phyloP scores from a whole-genome alignment of 2,113 vertebrate species.

The Neodontobutis hainanensis region DNA sequence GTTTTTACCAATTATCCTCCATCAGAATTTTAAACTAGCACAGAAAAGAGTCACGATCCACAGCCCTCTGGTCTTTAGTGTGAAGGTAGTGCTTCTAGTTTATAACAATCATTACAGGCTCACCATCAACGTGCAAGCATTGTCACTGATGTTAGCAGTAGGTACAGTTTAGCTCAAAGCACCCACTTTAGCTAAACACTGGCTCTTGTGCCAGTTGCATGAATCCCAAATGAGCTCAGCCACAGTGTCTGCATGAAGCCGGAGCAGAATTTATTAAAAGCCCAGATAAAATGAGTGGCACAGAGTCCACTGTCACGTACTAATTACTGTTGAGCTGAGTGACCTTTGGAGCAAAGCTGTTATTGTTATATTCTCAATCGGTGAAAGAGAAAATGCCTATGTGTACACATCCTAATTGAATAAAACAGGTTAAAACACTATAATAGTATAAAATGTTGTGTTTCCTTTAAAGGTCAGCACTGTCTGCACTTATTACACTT shows the following conservation, averaged over 20 bases:
- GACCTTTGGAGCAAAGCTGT: not conserved
- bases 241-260: not conserved
- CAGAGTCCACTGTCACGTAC: not conserved
- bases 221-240: not conserved
- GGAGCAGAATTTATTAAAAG: not conserved
- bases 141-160: constrained; percentile 1
- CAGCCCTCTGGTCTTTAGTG: no score
- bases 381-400: not conserved
- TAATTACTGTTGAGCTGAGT: not conserved
- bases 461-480: not conserved
- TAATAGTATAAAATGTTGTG: not conserved
- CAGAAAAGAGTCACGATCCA: no score
- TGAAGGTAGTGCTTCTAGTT: no score
- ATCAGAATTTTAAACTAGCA: no score
- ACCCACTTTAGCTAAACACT: not conserved
- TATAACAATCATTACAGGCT: constrained; percentile 1
- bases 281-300: not conserved
- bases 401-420: not conserved
- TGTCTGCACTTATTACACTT: not conserved
- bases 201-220: not conserved
- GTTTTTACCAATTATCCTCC: no score
- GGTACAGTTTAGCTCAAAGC: not conserved
- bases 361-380: not conserved
- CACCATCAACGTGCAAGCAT: not conserved
- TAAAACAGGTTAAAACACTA: not conserved